Evolutionary conservation across 2,888 invertebrate species (phyloP).

Genomic region (Phortica okadai): DNA sequence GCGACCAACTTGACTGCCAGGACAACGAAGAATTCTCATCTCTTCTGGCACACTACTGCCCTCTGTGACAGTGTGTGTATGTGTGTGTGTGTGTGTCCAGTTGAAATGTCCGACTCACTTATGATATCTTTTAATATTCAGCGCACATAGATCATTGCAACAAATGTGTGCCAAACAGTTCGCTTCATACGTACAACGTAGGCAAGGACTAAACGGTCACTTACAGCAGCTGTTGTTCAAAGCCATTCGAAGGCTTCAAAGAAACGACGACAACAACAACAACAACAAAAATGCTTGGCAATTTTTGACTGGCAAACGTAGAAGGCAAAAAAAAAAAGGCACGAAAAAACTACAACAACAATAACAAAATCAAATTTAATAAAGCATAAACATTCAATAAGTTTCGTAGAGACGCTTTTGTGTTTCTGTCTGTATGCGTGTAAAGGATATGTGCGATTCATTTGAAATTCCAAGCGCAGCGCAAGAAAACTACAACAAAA

Average conservation of each 20-base stretch:
- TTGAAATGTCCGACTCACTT: not conserved
- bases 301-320: constrained; percentile 19
- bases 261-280: not conserved
- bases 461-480: constrained; percentile 65
- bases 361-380: constrained; percentile 75
- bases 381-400: constrained; percentile 77
- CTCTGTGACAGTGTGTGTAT: not conserved
- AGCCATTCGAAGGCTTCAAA: not conserved
- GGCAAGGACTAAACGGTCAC: constrained; percentile 10
- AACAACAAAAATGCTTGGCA: constrained; percentile 21
- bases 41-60: not conserved
- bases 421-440: not conserved
- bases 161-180: constrained; percentile 58
- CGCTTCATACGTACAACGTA: not conserved
- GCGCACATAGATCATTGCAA: constrained; percentile 75
- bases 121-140: constrained; percentile 73
- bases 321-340: constrained; percentile 25
- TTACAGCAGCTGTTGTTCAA: constrained; percentile 1
- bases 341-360: constrained; percentile 37
- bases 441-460: constrained; percentile 54
- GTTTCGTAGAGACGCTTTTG: constrained; percentile 49
- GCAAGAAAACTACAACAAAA: not conserved
- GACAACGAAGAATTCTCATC: not conserved
- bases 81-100: not conserved
- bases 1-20: not conserved